Evolutionary conservation across 2,888 invertebrate species (phyloP), one percentile per base, ranked within the genome.

Genomic region (Geotrupes spiniger): DNA sequence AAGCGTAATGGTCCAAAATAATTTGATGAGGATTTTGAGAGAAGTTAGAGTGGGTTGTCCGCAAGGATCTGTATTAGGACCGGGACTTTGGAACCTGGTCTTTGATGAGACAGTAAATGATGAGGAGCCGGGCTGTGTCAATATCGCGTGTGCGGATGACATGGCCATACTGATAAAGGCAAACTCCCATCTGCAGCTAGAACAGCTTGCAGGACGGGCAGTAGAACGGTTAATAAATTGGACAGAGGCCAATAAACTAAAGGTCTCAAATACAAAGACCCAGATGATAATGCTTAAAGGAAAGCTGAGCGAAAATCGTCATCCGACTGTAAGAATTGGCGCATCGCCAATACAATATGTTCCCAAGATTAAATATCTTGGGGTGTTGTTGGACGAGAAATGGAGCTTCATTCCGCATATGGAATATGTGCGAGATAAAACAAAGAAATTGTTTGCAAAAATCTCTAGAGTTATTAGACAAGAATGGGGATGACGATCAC

Each of bases 41-140:
- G n/a, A n/a, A n/a, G n/a, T n/a, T n/a, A n/a, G n/a, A n/a, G n/a
- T n/a, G 14, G 49, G 52, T n/a, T 49, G 47, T 16, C 51, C 44
- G 4, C 51, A 51, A 27, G 51, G 45, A 0, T 48, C 44, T n/a
- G 36, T 51, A 0, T 29, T 47, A 4, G 41, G 48, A 1, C 48
- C 47, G 2, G 39, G 27, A 1, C 15, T 45, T 5, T 45, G 45
- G 39, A 39, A 39, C 12, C 1, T 45, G 1, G 39, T 45, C 28
- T 45, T 45, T 27, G 39, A 39, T 27, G 45, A 39, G 2, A 6
- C 39, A 1, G 28, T 45, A 11, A 11, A 26, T 6, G 14, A 2
- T 2, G 15, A 2, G 12, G 2, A 5, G 1, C 37, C 36, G 8
- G 14, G 26, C 12, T 8, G 8, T n/a, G 16, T 12, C 14, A 12